A percentile compares a stretch with the other conserved stretches of the same genome.
Conservation (phyloP, 2,113 vertebrate genomes). For the Dascyllus trimaculatus region DNA sequence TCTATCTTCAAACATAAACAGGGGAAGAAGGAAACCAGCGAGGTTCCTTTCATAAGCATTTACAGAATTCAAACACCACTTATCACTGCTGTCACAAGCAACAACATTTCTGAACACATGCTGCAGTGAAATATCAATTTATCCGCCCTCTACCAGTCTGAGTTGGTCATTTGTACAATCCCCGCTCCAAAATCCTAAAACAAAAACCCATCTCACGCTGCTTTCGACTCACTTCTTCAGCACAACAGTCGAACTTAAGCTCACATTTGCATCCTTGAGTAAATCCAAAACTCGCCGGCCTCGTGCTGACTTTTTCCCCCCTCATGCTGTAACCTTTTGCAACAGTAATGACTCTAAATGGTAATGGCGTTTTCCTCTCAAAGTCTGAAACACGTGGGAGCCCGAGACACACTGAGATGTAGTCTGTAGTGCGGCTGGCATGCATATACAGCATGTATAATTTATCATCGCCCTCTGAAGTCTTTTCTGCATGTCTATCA, state of each 20-base stretch:
- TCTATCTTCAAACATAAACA: neutral
- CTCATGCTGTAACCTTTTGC: slow-evolving; percentile 41
- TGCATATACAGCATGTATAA: slow-evolving; percentile 40
- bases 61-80: neutral
- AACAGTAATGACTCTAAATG: slow-evolving; percentile 46
- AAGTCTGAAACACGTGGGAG: slow-evolving; percentile 30
- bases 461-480: slow-evolving; percentile 43
- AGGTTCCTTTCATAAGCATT: neutral
- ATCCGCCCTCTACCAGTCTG: slow-evolving; percentile 1
- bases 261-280: slow-evolving; percentile 19
- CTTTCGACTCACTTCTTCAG: slow-evolving; percentile 18
- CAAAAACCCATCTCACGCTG: slow-evolving; percentile 29
- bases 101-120: neutral
- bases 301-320: slow-evolving; percentile 1
- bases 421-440: slow-evolving; percentile 19
- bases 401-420: slow-evolving; percentile 1
- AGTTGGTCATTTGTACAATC: neutral
- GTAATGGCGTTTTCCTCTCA: slow-evolving; percentile 27
- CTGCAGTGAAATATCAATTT: slow-evolving; percentile 3
- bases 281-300: slow-evolving; percentile 17
- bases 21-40: fast-evolving
- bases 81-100: neutral
- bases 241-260: slow-evolving; percentile 20
- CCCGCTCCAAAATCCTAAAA: slow-evolving; percentile 1
- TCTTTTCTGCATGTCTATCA: slow-evolving; percentile 20